Conservation (phyloP, 2,888 invertebrate genomes). For the Drosophila anomelani region DNA sequence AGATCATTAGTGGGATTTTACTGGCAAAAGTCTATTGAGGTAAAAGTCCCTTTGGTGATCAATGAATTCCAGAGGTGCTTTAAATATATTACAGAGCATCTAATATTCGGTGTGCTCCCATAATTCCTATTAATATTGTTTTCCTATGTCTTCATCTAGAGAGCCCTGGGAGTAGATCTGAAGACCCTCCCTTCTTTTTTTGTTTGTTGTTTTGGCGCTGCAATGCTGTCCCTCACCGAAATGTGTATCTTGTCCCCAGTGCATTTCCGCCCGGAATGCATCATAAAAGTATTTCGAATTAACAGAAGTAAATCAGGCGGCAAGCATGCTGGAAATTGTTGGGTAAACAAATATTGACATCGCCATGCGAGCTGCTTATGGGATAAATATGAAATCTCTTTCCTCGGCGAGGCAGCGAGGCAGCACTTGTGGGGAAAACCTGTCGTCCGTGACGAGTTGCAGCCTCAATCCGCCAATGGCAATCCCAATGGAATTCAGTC, state of each 20-base stretch:
- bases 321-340: conserved; percentile 57
- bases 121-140: background rate
- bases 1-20: background rate
- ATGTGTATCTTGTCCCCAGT: conserved; percentile 55
- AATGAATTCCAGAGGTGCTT: background rate
- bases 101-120: background rate
- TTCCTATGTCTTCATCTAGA: conserved; percentile 3
- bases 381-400: conserved; percentile 57
- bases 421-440: conserved; percentile 42
- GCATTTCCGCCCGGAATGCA: conserved; percentile 68
- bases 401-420: conserved; percentile 38
- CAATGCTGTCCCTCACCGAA: conserved; percentile 39
- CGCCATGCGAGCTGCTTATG: conserved; percentile 58
- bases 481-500: background rate
- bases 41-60: background rate
- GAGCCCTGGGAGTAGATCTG: conserved; percentile 1
- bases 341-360: conserved; percentile 70
- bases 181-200: conserved; percentile 15
- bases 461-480: conserved; percentile 3
- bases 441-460: conserved; percentile 18
- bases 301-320: conserved; percentile 65
- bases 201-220: conserved; percentile 58
- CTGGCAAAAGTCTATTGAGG: background rate
- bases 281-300: conserved; percentile 70
- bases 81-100: background rate